Evolutionary conservation across 2,113 vertebrate genomes (phyloP), one percentile per base, ranked within the genome.

Genomic region (Callipepla californica): DNA sequence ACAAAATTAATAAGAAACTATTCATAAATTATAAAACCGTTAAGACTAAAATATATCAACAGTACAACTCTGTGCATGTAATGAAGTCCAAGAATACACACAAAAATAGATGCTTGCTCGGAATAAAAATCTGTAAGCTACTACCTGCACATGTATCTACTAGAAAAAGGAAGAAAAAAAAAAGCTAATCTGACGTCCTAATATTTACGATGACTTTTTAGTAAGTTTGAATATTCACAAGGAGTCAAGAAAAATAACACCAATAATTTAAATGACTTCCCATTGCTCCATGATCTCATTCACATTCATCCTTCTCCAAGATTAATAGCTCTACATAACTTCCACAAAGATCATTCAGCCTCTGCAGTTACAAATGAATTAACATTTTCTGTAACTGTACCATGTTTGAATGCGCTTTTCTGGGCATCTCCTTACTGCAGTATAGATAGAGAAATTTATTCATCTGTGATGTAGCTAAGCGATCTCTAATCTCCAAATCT

Each of bases 371-470:
- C 9, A 87, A 87, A 85, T 3, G 2, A 92, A 50, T 67, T 14
- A 18, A 85, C 3, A 28, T 13, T 63, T 73, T 48, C 50, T 38
- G 16, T 26, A 73, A 53, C 9, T 87, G 94, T 94, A 99, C 99
- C 99, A 99, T 99, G 95, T 99, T 99, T 68, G 99, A 99, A 94
- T 99, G 99, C 1, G 99, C 98, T 96, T 99, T 99, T 50, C 99
- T 97, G 38, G 99, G 99, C 98, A 99, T 98, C 96, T 99, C 98
- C 76, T 99, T 99, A 97, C 99, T 99, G 34, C 98, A 98, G 88
- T 99, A 99, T 63, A 99, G 98, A 86, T 99, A 99, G 32, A 99
- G 98, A 94, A 99, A 99, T 95, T 99, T 99, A 95, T 99, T 99
- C 99, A 99, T 99, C 85, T 99, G 99, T 28, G 99, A 99, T 5